Base-by-base conservation (phyloP, 2,113 vertebrate genomes). In the Andinoacara biseriatus region DNA sequence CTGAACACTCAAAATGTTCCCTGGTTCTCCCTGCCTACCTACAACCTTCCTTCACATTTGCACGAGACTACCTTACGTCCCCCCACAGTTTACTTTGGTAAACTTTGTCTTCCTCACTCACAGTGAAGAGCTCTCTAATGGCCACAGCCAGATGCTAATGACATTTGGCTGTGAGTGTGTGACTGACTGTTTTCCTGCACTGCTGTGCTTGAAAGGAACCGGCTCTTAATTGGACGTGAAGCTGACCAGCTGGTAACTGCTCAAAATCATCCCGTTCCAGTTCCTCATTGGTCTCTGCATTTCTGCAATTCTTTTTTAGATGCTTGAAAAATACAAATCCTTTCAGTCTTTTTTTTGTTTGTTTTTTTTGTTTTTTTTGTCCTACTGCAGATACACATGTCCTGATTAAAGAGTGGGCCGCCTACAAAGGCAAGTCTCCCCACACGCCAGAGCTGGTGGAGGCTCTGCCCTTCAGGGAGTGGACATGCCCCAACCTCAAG, bases 381-480 rank as follows among this genome's bases (percentile, higher is more conserved):
- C 14, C 8, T 75, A 65, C 17, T 31, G 4, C 85, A 98, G 98
- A 97, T 88, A 96, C 96, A 33, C 96, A 96, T 0, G 97, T 99
- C 89, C 96, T 99, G 86, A 95, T 99, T 90, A 99, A 99, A 87
- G 98, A 99, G 94, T 99, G 98, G 98, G 97, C 97, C 65, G 97
- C 98, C 91, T 99, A 97, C 95, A 99, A 99, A 90, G 98, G 98
- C 80, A 99, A 99, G 87, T 97, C 97, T 52, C 98, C 98, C 20
- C 98, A 99, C 83, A 99, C 97, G 10, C 98, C 98, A 1, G 98
- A 99, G 83, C 95, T 99, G 89, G 98, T 99, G 85, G 97, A 99
- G 95, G 98, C 98, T 0, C 96, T 98, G 7, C 95, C 98, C 4
- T 99, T 99, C 93, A 95, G 98, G 86, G 98, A 99, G 89, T 99